Evolutionary conservation across 2,797 vertebrate genomes (phyloP), one percentile per base, ranked within the genome.

Genomic region (Anabas testudineus): DNA sequence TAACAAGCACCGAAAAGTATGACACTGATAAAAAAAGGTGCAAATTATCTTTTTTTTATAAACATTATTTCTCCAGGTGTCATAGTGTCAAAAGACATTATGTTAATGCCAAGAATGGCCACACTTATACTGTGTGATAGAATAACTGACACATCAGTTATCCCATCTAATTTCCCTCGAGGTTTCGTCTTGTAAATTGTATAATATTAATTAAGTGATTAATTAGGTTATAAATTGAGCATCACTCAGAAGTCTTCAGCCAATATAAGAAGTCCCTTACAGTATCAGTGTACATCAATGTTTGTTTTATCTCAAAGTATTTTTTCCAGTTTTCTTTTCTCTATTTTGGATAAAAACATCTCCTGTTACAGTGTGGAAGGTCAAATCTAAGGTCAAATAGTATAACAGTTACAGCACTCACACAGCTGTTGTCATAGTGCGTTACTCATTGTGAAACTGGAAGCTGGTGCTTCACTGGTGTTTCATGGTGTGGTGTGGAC

Each of bases 351-450:
- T n/a, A n/a, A n/a, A n/a, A n/a, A n/a, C n/a, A n/a, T n/a, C n/a
- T n/a, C n/a, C n/a, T n/a, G n/a, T n/a, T n/a, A n/a, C n/a, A n/a
- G n/a, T n/a, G n/a, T n/a, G n/a, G n/a, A n/a, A n/a, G n/a, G n/a
- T n/a, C n/a, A n/a, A n/a, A n/a, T n/a, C n/a, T n/a, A n/a, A n/a
- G n/a, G n/a, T n/a, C n/a, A n/a, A n/a, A n/a, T n/a, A n/a, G n/a
- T n/a, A n/a, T n/a, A n/a, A n/a, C n/a, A n/a, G n/a, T n/a, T n/a
- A n/a, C n/a, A n/a, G n/a, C n/a, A n/a, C 46, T 48, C 59, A 62
- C 59, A 72, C 87, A 88, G 78, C 76, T 90, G 85, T 76, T 85
- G 76, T 87, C 78, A 67, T 54, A 26, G 63, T 54, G 56, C 41
- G 51, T 80, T 78, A 53, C 66, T 68, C 59, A 49, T 46, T n/a